Evolutionary conservation across 2,888 invertebrate species (phyloP).

Genomic region (Oscheius sp.): DNA sequence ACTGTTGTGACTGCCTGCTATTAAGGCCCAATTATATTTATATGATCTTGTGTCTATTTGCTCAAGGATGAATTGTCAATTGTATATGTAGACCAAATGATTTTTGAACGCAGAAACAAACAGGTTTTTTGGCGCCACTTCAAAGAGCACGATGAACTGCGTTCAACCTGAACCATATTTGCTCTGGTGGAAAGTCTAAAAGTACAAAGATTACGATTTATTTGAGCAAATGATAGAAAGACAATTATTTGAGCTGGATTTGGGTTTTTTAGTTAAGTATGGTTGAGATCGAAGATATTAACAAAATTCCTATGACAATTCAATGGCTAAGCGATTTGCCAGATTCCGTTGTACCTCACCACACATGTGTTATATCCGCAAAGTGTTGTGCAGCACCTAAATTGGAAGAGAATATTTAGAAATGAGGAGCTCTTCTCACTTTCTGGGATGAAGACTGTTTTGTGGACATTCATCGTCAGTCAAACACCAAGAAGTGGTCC

Average conservation of each 20-base stretch:
- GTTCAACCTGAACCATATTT: neutral
- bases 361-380: constrained; percentile 54
- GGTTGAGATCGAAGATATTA: neutral
- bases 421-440: constrained; percentile 25
- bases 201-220: neutral
- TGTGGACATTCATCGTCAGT: constrained; percentile 43
- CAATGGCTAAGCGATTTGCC: constrained; percentile 46
- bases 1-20: constrained; percentile 28
- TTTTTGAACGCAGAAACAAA: too few species aligned
- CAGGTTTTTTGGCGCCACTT: too few species aligned
- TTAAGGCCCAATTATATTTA: neutral
- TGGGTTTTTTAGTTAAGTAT: constrained; percentile 2
- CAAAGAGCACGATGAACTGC: too few species aligned
- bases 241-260: neutral
- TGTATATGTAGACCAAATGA: too few species aligned
- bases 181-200: neutral
- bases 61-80: constrained; percentile 6
- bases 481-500: constrained; percentile 45
- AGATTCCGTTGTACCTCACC: constrained; percentile 50
- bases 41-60: constrained; percentile 9
- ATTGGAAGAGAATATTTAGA: neutral
- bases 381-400: constrained; percentile 50
- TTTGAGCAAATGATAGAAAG: constrained; percentile 5
- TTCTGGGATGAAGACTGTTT: constrained; percentile 44
- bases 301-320: constrained; percentile 9